A percentile compares a stretch with the other conserved stretches of the same genome.
Conservation (phyloP, 2,797 vertebrate genomes). For the Tiaroga cobitis region DNA sequence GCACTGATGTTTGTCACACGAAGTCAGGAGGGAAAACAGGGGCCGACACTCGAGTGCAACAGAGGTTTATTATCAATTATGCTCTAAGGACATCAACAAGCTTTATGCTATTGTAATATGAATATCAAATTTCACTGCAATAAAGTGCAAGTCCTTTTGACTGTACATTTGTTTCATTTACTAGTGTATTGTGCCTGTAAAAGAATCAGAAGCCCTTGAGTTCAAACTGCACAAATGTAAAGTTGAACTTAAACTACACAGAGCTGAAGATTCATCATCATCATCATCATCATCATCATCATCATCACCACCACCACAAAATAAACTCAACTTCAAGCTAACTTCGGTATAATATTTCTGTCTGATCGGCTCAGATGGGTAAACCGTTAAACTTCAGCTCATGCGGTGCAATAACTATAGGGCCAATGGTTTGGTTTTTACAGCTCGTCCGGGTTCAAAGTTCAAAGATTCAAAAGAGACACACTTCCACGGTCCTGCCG, state of each 20-base stretch:
- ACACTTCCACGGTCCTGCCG: not conserved
- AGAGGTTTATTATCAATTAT: conserved; percentile 91
- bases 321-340: not conserved
- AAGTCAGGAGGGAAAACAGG: too few species aligned
- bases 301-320: not conserved
- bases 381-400: conserved; percentile 41
- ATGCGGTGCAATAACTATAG: conserved; percentile 64
- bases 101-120: conserved; percentile 84
- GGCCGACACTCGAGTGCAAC: conserved; percentile 73
- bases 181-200: conserved; percentile 70
- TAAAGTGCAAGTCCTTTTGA: conserved; percentile 75
- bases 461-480: not conserved
- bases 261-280: conserved; percentile 64
- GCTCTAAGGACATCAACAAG: conserved; percentile 91
- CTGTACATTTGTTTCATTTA: conserved; percentile 58
- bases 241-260: conserved; percentile 81
- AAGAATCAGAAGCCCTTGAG: conserved; percentile 83
- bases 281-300: conserved; percentile 33
- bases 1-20: too few species aligned
- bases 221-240: conserved; percentile 79
- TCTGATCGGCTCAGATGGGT: not conserved
- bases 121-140: conserved; percentile 78
- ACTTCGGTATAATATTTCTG: not conserved
- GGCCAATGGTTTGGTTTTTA: conserved; percentile 53
- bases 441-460: conserved; percentile 24